Evolutionary conservation across 2,888 invertebrate genomes (phyloP), one percentile per base, ranked within the genome.

Genomic region (Stenoptilia bipunctidactyla): DNA sequence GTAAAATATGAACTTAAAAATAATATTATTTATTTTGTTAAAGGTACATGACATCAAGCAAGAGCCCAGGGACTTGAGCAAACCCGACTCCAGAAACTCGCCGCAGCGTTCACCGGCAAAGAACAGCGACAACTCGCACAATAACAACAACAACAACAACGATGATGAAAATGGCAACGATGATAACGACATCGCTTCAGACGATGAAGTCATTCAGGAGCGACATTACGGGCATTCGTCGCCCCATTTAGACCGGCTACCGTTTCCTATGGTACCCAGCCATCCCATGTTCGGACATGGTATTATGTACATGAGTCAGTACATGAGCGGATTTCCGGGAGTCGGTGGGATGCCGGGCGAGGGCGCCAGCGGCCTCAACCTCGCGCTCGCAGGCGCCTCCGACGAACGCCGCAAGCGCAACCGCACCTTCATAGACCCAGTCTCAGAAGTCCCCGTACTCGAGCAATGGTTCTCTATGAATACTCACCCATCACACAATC

Each of bases 351-450:
- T 69, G 43, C 86, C 87, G 4, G 86, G 86, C 3, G 87, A 84
- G 49, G 85, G 88, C 15, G 85, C 86, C 33, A 82, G 86, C 37
- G 87, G 88, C 0, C 64, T 89, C 2, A 91, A 90, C 57, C 71
- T 92, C 47, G 88, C 87, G 47, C 79, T 90, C 33, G 87, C 88
- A 10, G 82, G 79, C 38, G 84, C 88, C 13, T 90, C 88, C n/a
- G 95, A 96, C 56, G 96, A 96, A 63, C 87, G 96, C 27, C 89
- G 97, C 49, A 96, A 97, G 70, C 89, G 99, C 34, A 98, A 98
- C 72, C 90, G 99, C 51, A 98, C 99, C 34, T 99, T 99, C 82
- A 99, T 99, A 60, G 99, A 99, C 80, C 99, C 99, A 0, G 95
- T 98, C 14, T 96, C 97, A 12, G 99, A 99, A 84, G 97, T 99